Conservation (phyloP, 2,113 vertebrate species). For the Nesogale talazaci region DNA sequence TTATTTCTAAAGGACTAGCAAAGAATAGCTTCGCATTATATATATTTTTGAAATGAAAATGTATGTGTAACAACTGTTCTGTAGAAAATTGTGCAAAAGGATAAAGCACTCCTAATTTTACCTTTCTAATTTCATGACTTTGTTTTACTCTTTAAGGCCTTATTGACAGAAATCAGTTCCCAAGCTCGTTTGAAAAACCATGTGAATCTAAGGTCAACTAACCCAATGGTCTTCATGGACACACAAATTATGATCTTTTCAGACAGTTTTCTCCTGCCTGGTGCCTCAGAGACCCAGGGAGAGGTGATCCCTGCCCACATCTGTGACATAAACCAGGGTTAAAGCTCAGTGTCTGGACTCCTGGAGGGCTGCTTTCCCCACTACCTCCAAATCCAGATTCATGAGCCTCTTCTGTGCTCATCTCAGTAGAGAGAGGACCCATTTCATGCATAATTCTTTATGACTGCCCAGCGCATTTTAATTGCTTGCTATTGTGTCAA, state of each 20-base stretch:
- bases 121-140: background rate
- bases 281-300: background rate
- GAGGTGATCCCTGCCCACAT: background rate
- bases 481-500: conserved; percentile 73
- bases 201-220: background rate
- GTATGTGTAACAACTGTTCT: background rate
- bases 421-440: conserved; percentile 45
- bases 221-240: background rate
- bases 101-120: background rate
- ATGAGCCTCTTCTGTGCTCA: background rate
- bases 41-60: background rate
- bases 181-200: background rate
- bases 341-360: background rate
- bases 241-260: background rate
- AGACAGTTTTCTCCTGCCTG: background rate
- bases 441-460: conserved; percentile 68
- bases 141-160: conserved; percentile 11
- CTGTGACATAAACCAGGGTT: background rate
- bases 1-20: background rate
- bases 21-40: background rate
- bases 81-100: background rate
- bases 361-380: background rate
- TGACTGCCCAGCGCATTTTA: conserved; percentile 73
- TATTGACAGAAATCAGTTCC: conserved; percentile 41
- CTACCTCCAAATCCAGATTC: background rate